Evolutionary conservation across 2,113 vertebrate genomes (phyloP), one percentile per base, ranked within the genome.

Genomic region (Rhegmatorhina hoffmannsi): DNA sequence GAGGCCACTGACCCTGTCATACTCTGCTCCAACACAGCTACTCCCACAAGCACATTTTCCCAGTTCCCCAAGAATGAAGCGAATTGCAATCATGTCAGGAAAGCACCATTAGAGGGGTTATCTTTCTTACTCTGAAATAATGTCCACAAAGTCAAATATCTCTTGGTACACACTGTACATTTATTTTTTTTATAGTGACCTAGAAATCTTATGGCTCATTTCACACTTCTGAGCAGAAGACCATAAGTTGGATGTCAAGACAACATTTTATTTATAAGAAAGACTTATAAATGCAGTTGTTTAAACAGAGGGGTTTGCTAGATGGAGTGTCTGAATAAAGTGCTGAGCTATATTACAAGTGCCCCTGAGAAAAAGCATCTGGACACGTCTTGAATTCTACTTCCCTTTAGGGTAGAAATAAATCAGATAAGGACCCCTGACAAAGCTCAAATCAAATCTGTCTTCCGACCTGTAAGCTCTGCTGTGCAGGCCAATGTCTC

Each of bases 291-390:
- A 59, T 55, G 38, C 52, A 44, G 47, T 81, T 92, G 50, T 93
- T 92, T 92, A 95, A 91, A 90, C 53, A 90, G 34, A 91, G 60
- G 29, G 43, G 6, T 86, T 80, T 94, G 63, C 59, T 83, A 63
- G 75, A 70, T 91, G 90, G 74, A 83, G 40, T 70, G 80, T 72
- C 80, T 94, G 34, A 56, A 29, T n/a, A 16, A 93, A 89, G 60
- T 63, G 75, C 93, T 96, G 91, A 94, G 82, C 90, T 82, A 11
- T 6, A 1, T 60, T 85, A 69, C 31, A 81, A 83, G 67, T 74
- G 64, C 60, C 81, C 92, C 77, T 96, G 96, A 97, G 96, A 53
- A 92, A 86, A 93, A 84, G 90, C 85, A 87, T 85, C 91, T 94
- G 95, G 95, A 67, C 38, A 44, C 13, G 47, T 84, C 79, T 93